These are phyloP conservation scores for Endotricha flammealis DNA, from an alignment of 2,888 invertebrate genomes.

Conservation along the genomic window DNA sequence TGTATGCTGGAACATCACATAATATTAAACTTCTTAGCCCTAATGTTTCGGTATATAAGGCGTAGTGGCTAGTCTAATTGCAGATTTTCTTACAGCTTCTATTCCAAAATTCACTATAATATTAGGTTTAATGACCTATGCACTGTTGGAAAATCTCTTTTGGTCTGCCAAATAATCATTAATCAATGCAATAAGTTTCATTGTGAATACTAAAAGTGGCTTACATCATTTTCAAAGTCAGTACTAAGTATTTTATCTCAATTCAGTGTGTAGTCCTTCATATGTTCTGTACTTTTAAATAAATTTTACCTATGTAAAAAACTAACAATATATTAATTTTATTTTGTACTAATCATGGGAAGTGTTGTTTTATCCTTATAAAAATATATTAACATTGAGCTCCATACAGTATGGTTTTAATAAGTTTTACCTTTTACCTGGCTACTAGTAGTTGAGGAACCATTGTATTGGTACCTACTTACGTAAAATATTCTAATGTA, in stretches of 20 bases:
- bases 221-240: conserved; percentile 75
- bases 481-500: too few species aligned
- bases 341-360: conserved; percentile 79
- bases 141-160: conserved; percentile 79
- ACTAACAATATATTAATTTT: conserved; percentile 79
- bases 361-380: conserved; percentile 79
- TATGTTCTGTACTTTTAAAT: conserved; percentile 78
- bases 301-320: conserved; percentile 77
- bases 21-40: conserved; percentile 64
- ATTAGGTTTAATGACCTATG: conserved; percentile 71
- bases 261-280: conserved; percentile 78
- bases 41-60: conserved; percentile 76
- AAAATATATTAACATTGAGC: conserved; percentile 79
- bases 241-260: conserved; percentile 75
- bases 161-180: conserved; percentile 76
- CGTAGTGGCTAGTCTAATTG: conserved; percentile 76
- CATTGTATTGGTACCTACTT: too few species aligned
- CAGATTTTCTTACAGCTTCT: conserved; percentile 79
- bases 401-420: conserved; percentile 75
- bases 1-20: conserved; percentile 76
- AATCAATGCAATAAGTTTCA: conserved; percentile 75
- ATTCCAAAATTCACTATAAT: conserved; percentile 75
- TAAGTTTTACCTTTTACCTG: conserved; percentile 33
- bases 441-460: too few species aligned
- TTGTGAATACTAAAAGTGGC: conserved; percentile 77